A percentile compares a stretch with the other conserved stretches of the same genome.
Evolutionary conservation across 2,113 vertebrate species (phyloP).

Genomic region (Gavialis gangeticus): DNA sequence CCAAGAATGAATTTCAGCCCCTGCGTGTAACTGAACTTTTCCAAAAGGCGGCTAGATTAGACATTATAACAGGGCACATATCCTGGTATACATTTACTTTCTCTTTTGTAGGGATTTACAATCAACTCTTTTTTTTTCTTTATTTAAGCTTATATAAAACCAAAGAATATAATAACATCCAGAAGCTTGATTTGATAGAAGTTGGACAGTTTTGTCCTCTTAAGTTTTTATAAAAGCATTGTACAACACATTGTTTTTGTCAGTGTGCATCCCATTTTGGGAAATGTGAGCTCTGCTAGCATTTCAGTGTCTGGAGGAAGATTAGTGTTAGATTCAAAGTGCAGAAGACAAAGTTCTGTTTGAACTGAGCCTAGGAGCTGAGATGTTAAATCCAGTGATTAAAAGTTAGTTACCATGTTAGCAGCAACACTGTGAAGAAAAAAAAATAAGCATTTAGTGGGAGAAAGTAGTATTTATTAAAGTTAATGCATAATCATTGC

Average conservation of each 20-base stretch:
- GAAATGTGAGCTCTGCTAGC: constrained; percentile 16
- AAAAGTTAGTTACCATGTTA: background rate
- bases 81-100: background rate
- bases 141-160: constrained; percentile 75
- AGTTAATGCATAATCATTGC: constrained; percentile 28
- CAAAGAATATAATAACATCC: constrained; percentile 66
- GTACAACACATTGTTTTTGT: background rate
- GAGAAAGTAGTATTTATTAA: constrained; percentile 62
- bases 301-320: constrained; percentile 23
- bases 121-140: background rate
- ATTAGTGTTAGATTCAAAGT: constrained; percentile 22
- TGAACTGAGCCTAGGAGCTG: constrained; percentile 68
- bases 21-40: constrained; percentile 48
- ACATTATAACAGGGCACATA: constrained; percentile 31
- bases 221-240: background rate
- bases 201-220: background rate
- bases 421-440: background rate
- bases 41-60: constrained; percentile 30
- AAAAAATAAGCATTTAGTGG: constrained; percentile 18
- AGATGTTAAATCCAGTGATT: constrained; percentile 17
- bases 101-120: background rate
- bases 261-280: background rate
- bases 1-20: background rate
- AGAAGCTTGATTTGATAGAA: background rate
- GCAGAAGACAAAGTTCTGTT: constrained; percentile 68